Conservation (phyloP, 1,140 invertebrate species). For the Drosophila pallidifrons region DNA sequence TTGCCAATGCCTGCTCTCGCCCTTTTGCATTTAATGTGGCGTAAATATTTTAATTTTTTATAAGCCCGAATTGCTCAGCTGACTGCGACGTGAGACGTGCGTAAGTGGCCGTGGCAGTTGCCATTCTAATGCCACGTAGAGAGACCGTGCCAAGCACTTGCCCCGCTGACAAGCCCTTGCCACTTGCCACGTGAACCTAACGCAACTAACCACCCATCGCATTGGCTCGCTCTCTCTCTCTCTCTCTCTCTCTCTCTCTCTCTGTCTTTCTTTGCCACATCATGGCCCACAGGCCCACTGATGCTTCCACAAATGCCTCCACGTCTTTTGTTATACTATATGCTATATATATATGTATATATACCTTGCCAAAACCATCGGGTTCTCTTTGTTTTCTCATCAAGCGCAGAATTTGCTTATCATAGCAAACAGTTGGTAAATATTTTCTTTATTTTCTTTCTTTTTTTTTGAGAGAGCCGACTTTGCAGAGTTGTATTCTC, state of each 20-base stretch:
- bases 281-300: slow-evolving; percentile 41
- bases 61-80: slow-evolving; percentile 67
- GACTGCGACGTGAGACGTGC: slow-evolving; percentile 72
- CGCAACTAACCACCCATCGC: neutral
- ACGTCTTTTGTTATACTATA: slow-evolving; percentile 52
- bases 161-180: slow-evolving; percentile 36
- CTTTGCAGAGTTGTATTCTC: no score
- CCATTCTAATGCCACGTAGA: slow-evolving; percentile 79
- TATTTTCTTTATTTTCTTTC: neutral
- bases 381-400: slow-evolving; percentile 16
- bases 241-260: no score
- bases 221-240: slow-evolving; percentile 10
- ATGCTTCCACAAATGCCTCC: slow-evolving; percentile 32
- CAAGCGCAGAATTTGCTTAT: neutral
- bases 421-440: neutral
- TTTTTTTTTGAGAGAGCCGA: no score
- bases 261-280: slow-evolving; percentile 8
- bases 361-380: slow-evolving; percentile 14
- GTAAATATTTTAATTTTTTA: slow-evolving; percentile 83
- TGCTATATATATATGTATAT: neutral
- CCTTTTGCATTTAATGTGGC: slow-evolving; percentile 80
- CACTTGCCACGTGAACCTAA: slow-evolving; percentile 21
- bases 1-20: slow-evolving; percentile 47
- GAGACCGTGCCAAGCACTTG: slow-evolving; percentile 46
- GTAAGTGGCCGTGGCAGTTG: slow-evolving; percentile 80